phyloP scores from a whole-genome alignment of 2,113 vertebrate species.

The Petromus typicus region DNA sequence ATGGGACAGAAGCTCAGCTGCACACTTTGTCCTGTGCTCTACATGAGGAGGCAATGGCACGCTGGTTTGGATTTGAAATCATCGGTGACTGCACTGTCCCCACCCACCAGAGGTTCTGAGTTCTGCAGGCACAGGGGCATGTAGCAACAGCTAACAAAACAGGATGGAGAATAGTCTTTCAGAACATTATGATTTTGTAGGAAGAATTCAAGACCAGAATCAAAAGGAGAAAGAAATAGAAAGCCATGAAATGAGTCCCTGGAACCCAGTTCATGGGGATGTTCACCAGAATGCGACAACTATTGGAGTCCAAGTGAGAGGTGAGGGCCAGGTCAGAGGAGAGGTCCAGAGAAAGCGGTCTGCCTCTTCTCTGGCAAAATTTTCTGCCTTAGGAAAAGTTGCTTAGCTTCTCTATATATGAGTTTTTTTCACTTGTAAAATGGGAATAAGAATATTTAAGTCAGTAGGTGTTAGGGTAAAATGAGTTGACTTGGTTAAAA shows the following conservation, averaged over 20 bases:
- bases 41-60: not conserved
- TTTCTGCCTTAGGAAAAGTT: not conserved
- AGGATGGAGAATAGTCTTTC: not conserved
- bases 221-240: not conserved
- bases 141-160: not conserved
- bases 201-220: not conserved
- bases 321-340: not conserved
- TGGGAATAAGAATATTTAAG: not conserved
- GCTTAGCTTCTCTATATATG: not conserved
- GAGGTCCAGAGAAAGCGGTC: not conserved
- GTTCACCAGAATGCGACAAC: not conserved
- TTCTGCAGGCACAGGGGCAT: not conserved
- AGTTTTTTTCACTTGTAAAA: not conserved
- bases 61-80: not conserved
- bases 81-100: fast-evolving
- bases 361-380: no score
- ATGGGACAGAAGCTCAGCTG: not conserved
- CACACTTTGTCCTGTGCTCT: not conserved
- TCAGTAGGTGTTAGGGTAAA: not conserved
- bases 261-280: not conserved
- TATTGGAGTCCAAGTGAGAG: not conserved
- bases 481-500: not conserved
- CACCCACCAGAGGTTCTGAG: not conserved
- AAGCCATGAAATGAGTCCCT: not conserved
- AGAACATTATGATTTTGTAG: no score